phyloP scores from a whole-genome alignment of 2,888 invertebrate species.

The Heliconius sara region DNA sequence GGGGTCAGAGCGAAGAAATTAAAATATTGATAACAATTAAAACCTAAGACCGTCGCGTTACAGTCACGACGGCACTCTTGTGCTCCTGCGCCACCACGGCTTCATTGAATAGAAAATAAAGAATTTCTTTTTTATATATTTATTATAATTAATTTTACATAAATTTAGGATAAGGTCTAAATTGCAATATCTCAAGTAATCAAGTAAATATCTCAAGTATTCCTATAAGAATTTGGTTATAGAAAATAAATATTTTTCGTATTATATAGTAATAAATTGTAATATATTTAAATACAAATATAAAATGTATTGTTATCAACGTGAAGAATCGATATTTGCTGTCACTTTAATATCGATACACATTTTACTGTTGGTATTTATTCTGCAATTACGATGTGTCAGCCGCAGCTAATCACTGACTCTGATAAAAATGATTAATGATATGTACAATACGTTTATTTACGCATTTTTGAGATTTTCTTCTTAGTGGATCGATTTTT shows the following conservation, averaged over 20 bases:
- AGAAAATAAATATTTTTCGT: not conserved
- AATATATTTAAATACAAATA: not conserved
- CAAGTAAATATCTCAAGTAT: not conserved
- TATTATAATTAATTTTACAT: not conserved
- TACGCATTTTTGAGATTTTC: not conserved
- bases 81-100: too few species aligned
- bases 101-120: too few species aligned
- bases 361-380: slow-evolving; percentile 17
- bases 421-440: slow-evolving; percentile 33
- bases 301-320: not conserved
- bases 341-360: slow-evolving; percentile 2
- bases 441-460: not conserved
- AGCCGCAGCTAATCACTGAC: slow-evolving; percentile 30
- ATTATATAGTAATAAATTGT: too few species aligned
- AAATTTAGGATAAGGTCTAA: not conserved
- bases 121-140: too few species aligned
- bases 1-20: too few species aligned
- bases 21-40: too few species aligned
- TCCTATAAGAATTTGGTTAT: not conserved
- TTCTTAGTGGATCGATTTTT: not conserved
- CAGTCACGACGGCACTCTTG: too few species aligned
- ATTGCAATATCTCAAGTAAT: too few species aligned
- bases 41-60: too few species aligned
- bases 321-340: slow-evolving; percentile 9
- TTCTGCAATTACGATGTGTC: slow-evolving; percentile 31